phyloP scores from a whole-genome alignment of 2,888 invertebrate genomes.

The Sinotaia quadrata region DNA sequence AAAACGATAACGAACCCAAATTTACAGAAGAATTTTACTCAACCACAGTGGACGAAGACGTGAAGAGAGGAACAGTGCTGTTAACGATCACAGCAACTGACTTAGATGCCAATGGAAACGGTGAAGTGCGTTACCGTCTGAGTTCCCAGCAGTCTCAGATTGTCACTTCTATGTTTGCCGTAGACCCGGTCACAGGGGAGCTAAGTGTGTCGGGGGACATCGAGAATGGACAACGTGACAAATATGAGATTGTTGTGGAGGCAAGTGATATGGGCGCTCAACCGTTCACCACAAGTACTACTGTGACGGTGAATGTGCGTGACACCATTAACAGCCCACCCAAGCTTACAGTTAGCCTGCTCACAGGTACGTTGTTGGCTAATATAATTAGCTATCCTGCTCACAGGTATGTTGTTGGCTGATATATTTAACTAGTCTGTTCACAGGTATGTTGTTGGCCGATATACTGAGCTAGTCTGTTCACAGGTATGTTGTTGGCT shows the following conservation, averaged over 20 bases:
- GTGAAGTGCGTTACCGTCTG: conserved; percentile 74
- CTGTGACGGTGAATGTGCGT: conserved; percentile 76
- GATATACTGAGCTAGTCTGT: too few relatives aligned
- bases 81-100: conserved; percentile 85
- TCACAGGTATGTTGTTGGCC: too few relatives aligned
- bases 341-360: conserved; percentile 71
- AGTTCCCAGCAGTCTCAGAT: conserved; percentile 46
- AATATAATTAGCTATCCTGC: too few relatives aligned
- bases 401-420: too few relatives aligned
- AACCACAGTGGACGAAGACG: conserved; percentile 55
- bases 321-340: conserved; percentile 95
- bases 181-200: conserved; percentile 53
- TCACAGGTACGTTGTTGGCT: conserved; percentile 36
- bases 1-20: conserved; percentile 59
- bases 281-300: conserved; percentile 52
- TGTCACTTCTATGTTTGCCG: conserved; percentile 47
- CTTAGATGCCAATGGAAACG: conserved; percentile 86
- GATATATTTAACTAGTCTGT: too few relatives aligned
- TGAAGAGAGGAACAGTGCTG: conserved; percentile 50
- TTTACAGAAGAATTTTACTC: conserved; percentile 54
- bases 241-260: conserved; percentile 54
- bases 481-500: too few relatives aligned
- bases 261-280: conserved; percentile 56
- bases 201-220: conserved; percentile 53
- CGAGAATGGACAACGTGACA: conserved; percentile 49